Percentiles rank a stretch among this genome's conserved stretches.
These are phyloP conservation scores for Osmerus mordax DNA, from an alignment of 2,113 vertebrate genomes.

Conservation along the genomic window DNA sequence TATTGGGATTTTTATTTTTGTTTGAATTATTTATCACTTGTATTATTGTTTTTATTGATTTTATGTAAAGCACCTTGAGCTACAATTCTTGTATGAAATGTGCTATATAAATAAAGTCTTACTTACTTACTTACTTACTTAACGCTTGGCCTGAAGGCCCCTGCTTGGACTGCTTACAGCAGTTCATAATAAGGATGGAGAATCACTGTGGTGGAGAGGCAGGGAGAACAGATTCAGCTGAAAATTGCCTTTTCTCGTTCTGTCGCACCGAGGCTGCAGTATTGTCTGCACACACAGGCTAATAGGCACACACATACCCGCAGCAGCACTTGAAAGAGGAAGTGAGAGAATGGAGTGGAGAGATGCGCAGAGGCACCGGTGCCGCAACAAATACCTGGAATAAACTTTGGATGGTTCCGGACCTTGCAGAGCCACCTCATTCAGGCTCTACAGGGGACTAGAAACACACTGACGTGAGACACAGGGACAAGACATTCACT, in stretches of 20 bases:
- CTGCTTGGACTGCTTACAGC: slow-evolving; percentile 51
- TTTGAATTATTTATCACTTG: too few relatives aligned
- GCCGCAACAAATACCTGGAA: slow-evolving; percentile 56
- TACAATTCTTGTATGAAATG: too few relatives aligned
- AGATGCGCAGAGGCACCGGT: slow-evolving; percentile 19
- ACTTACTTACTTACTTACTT: too few relatives aligned
- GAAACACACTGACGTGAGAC: slow-evolving; percentile 40
- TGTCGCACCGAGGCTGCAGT: not conserved
- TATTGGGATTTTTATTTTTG: too few relatives aligned
- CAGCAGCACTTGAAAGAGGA: slow-evolving; percentile 39
- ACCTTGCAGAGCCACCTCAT: slow-evolving; percentile 43
- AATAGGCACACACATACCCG: not conserved
- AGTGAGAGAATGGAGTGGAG: slow-evolving; percentile 18
- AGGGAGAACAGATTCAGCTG: slow-evolving; percentile 41
- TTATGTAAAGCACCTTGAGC: too few relatives aligned
- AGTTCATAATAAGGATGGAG: slow-evolving; percentile 42
- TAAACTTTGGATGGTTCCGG: slow-evolving; percentile 54
- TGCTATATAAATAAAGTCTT: too few relatives aligned
- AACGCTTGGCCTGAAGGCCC: slow-evolving; percentile 30
- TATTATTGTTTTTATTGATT: too few relatives aligned
- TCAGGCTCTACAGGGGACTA: slow-evolving; percentile 34
- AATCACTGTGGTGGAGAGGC: slow-evolving; percentile 51
- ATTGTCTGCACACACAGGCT: not conserved
- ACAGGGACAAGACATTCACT: slow-evolving; percentile 37
- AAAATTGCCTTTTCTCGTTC: slow-evolving; percentile 32